Base-by-base conservation (phyloP, 2,113 vertebrate genomes). In the Xenopus tropicalis region DNA sequence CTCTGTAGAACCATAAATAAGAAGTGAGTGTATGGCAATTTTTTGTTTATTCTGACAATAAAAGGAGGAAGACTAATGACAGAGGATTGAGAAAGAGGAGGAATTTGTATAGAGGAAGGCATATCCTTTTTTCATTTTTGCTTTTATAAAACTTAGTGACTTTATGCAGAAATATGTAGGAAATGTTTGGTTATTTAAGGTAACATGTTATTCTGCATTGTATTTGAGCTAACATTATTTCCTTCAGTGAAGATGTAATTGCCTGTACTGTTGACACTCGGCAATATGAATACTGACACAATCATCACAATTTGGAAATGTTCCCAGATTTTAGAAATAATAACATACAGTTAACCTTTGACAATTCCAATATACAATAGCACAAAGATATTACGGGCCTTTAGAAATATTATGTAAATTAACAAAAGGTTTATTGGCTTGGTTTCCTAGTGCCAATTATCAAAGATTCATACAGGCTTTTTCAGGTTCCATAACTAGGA, bases 341-440 rank as follows among this genome's bases (percentile, higher is more conserved):
- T 62, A 61, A 21, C 17, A 62, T 48, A 63, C 24, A 54, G 44
- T 71, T 71, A 72, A 72, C 61, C 70, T 64, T 52, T 56, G 51
- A 37, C 61, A 54, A 14, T 19, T 64, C 13, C 24, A 72, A 20
- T 20, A 72, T 72, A 65, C 52, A 72, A 56, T 64, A 43, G 14
- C 19, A 61, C 52, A 44, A 44, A 61, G 42, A 61, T 58, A 12
- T 14, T 52, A 14, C 23, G 44, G 63, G 70, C 3, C 58, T 52
- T 51, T 51, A 59, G 63, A 54, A 63, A 51, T 29, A 48, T 46
- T 71, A 10, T 51, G 11, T 51, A 25, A 52, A 71, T 71, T 51
- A 61, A 19, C 23, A 37, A 58, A 20, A 20, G 29, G 52, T 29
- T 62, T 71, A 52, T 51, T 63, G 70, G 22, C 17, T 54, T 17